Evolutionary conservation across 2,113 vertebrate genomes (phyloP).

Genomic region (Amazona vittata): DNA sequence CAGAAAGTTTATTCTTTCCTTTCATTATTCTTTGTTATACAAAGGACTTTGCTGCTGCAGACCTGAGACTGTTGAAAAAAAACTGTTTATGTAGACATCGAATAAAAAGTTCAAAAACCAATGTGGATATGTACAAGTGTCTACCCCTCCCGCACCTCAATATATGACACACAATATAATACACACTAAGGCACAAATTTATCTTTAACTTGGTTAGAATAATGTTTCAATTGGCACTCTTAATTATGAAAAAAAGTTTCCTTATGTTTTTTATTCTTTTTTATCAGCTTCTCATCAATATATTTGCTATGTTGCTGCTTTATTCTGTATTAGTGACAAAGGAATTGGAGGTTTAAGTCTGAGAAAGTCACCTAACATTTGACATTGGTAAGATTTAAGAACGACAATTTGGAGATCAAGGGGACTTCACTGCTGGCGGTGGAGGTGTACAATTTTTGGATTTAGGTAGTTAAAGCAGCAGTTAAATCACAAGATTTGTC

Average conservation of each 20-base stretch:
- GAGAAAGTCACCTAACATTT: not conserved
- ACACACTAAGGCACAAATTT: not conserved
- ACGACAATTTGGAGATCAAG: constrained; percentile 28
- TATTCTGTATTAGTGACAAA: not conserved
- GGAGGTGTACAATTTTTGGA: constrained; percentile 31
- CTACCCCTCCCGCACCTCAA: not conserved
- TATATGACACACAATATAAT: not conserved
- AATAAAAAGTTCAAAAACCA: not conserved
- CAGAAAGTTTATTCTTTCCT: not conserved
- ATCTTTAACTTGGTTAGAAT: not conserved
- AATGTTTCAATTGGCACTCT: not conserved
- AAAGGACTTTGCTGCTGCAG: not conserved
- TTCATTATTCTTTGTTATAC: not conserved
- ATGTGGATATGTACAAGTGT: not conserved
- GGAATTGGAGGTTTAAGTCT: not conserved
- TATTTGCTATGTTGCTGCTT: not conserved
- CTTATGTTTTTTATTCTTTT: not conserved
- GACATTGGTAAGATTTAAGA: not conserved
- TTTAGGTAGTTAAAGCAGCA: constrained; percentile 18
- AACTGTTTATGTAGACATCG: too few species aligned
- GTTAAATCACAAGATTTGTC: not conserved
- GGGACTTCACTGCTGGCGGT: not conserved
- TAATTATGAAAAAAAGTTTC: not conserved
- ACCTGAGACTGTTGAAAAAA: not conserved
- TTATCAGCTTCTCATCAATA: not conserved